phyloP scores from a whole-genome alignment of 92 coral and sea anemone genomes.

The Anthopleura xanthogrammica region DNA sequence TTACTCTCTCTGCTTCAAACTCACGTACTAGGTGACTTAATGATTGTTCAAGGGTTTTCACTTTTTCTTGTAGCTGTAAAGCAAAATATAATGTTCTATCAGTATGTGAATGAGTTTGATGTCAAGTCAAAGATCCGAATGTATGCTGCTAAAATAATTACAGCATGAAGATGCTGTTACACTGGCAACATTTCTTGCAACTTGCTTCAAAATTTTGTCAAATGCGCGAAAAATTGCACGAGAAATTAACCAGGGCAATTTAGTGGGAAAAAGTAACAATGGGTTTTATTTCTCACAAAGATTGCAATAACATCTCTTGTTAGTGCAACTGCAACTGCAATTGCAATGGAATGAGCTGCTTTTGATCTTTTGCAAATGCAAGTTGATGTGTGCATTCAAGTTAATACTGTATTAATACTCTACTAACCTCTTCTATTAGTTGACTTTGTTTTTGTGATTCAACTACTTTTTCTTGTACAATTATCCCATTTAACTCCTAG shows the following conservation, averaged over 20 bases:
- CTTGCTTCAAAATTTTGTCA: no score
- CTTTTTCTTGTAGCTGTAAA: slow-evolving; percentile 83
- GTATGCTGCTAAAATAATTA: not conserved
- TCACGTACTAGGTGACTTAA: slow-evolving; percentile 93
- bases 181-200: no score
- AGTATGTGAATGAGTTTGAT: no score
- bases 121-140: not conserved
- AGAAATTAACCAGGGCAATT: no score
- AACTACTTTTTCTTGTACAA: slow-evolving; percentile 94
- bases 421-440: slow-evolving; percentile 66
- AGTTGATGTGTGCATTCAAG: not conserved
- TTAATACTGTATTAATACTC: not conserved
- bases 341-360: no score
- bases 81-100: not conserved
- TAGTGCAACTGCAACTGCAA: no score
- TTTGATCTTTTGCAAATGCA: no score
- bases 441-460: slow-evolving; percentile 85
- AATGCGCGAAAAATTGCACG: no score
- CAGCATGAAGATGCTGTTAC: no score
- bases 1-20: slow-evolving; percentile 85
- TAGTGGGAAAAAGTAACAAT: no score
- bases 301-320: no score
- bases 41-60: slow-evolving; percentile 90
- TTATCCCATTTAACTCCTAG: slow-evolving; percentile 95
- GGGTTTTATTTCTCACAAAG: no score